Conservation (phyloP, 2,113 vertebrate genomes). For the Lagopus leucura region DNA sequence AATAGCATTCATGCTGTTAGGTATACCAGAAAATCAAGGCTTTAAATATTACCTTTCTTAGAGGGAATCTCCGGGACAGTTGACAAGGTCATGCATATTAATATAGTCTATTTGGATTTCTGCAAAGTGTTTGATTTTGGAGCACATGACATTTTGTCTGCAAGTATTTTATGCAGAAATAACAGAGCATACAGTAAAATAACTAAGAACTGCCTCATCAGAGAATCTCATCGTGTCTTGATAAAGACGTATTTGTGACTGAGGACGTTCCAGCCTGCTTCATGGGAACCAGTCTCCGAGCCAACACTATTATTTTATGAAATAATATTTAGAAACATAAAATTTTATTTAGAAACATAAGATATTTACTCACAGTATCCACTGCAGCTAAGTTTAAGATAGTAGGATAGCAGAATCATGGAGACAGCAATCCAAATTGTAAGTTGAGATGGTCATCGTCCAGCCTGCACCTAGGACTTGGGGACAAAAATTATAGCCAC, state of each 20-base stretch:
- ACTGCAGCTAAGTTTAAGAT: background rate
- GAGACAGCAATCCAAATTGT: background rate
- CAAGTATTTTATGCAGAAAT: background rate
- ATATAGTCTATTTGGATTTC: background rate
- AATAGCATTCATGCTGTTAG: background rate
- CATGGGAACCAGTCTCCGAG: background rate
- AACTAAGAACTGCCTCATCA: background rate
- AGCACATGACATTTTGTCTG: background rate
- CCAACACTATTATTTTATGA: background rate
- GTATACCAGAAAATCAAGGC: background rate
- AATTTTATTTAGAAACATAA: background rate
- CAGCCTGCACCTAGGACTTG: background rate
- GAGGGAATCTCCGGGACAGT: background rate
- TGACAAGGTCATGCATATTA: background rate
- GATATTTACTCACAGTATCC: background rate
- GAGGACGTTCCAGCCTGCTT: background rate
- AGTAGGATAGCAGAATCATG: background rate
- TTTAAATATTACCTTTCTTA: background rate
- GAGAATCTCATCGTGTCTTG: background rate
- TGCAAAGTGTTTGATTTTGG: background rate
- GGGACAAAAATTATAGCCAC: background rate
- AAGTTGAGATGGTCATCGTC: background rate
- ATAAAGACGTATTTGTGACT: background rate
- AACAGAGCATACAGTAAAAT: background rate
- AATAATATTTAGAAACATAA: background rate